phyloP scores from a whole-genome alignment of 1,140 invertebrate genomes.

The Tyrophagus putrescentiae region DNA sequence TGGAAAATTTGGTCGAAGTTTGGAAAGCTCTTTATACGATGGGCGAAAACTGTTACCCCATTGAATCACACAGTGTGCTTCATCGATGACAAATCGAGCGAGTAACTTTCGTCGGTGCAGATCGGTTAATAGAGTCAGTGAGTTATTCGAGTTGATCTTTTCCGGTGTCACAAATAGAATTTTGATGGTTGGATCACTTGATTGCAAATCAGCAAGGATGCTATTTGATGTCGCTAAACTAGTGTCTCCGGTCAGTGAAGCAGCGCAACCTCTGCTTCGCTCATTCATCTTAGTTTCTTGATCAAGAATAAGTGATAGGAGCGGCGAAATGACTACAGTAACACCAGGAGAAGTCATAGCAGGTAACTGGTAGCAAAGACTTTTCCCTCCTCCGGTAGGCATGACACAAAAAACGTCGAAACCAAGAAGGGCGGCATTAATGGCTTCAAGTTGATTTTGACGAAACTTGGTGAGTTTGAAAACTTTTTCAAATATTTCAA shows the following conservation, averaged over 20 bases:
- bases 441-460: slow-evolving; percentile 78
- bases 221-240: slow-evolving; percentile 7
- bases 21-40: slow-evolving; percentile 42
- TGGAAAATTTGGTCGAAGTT: slow-evolving; percentile 38
- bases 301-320: slow-evolving; percentile 86
- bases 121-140: slow-evolving; percentile 37
- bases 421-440: slow-evolving; percentile 73
- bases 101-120: slow-evolving; percentile 40
- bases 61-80: slow-evolving; percentile 54
- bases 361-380: slow-evolving; percentile 79
- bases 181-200: slow-evolving; percentile 41
- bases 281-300: slow-evolving; percentile 75
- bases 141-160: slow-evolving; percentile 43
- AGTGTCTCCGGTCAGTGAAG: slow-evolving; percentile 25
- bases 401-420: slow-evolving; percentile 89
- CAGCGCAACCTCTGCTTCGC: slow-evolving; percentile 32
- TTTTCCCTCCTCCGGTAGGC: slow-evolving; percentile 95
- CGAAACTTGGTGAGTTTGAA: slow-evolving; percentile 78
- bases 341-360: slow-evolving; percentile 48
- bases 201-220: slow-evolving; percentile 25
- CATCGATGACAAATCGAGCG: slow-evolving; percentile 51
- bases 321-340: slow-evolving; percentile 82
- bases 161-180: slow-evolving; percentile 92
- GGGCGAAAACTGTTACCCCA: slow-evolving; percentile 58
- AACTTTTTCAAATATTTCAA: slow-evolving; percentile 44